These are phyloP conservation scores for Diplodus puntazzo DNA, from an alignment of 2,797 vertebrate genomes.

Conservation along the genomic window DNA sequence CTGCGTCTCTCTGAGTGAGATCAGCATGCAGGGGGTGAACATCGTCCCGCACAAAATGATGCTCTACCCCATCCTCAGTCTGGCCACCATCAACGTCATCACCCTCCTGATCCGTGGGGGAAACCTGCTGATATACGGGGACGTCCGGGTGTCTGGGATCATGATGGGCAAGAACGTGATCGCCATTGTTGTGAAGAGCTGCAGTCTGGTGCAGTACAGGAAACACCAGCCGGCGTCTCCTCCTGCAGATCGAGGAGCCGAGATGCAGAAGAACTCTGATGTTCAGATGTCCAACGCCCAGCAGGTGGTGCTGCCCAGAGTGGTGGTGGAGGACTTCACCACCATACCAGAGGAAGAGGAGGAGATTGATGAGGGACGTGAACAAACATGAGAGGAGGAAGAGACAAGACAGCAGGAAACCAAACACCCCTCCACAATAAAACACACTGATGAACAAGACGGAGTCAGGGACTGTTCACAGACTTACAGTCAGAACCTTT, in stretches of 20 bases:
- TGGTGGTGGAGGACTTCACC: conserved; percentile 36
- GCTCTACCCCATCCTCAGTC: conserved; percentile 85
- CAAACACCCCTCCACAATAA: background rate
- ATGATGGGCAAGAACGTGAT: conserved; percentile 86
- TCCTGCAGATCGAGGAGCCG: conserved; percentile 34
- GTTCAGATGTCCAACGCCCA: background rate
- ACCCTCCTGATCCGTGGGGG: conserved; percentile 84
- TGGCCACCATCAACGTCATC: conserved; percentile 82
- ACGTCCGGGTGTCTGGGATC: conserved; percentile 79
- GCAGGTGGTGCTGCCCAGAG: conserved; percentile 13
- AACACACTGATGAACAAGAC: background rate
- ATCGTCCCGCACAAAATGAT: conserved; percentile 84
- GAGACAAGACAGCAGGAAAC: background rate
- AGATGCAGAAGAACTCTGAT: conserved; percentile 62
- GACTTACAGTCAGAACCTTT: background rate
- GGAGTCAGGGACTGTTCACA: background rate
- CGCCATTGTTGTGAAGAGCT: conserved; percentile 79
- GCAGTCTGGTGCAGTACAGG: conserved; percentile 81
- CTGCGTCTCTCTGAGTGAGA: conserved; percentile 82
- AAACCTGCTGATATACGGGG: conserved; percentile 84
- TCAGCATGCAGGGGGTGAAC: conserved; percentile 85
- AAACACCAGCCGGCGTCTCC: conserved; percentile 54
- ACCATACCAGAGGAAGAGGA: conserved; percentile 2
- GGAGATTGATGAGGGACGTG: background rate
- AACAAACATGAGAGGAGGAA: background rate